Evolutionary conservation across 2,888 invertebrate species (phyloP), one percentile per base, ranked within the genome.

Genomic region (Euzophera pinguis): DNA sequence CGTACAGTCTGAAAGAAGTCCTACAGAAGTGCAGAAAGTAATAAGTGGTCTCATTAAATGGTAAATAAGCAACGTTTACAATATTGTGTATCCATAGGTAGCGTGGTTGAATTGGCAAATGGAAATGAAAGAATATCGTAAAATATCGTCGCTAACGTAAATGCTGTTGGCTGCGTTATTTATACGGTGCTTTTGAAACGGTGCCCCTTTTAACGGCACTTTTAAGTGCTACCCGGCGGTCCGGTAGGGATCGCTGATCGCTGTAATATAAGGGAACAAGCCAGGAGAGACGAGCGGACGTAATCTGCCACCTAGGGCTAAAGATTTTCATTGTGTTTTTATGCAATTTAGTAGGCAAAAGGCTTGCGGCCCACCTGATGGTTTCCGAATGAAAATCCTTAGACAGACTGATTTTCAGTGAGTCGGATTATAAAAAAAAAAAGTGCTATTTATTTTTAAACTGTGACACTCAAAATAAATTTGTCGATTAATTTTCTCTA

Each of bases 131-230:
- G 78, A 78, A 82, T 80, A 79, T 75, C 73, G 78, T 80, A 77
- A 84, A 83, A 84, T 80, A 80, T 77, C 77, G 78, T 79, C 75
- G 72, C 71, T 67, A 72, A 73, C 73, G 78, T 82, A 82, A 84
- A 82, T 76, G 78, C 78, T 74, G 71, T 70, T 75, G 70, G 71
- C 67, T 71, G 73, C 71, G 84, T 84, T 86, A 89, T 87, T 85
- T 87, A 85, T 86, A 82, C 75, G 79, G 66, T 68, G 81, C 83
- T 81, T 86, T 85, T 83, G 80, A 84, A 76, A 79, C 73, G 78
- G 73, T 74, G 71, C 74, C 79, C 80, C 81, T 82, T 85, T 86
- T 84, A 86, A 84, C 81, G 81, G 81, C 79, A 81, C 72, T 84
- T 87, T 83, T 85, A 87, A 86, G 82, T 86, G 85, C 84, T 78